Base-by-base conservation (phyloP, 2,888 invertebrate genomes). In the Amitus sp. region DNA sequence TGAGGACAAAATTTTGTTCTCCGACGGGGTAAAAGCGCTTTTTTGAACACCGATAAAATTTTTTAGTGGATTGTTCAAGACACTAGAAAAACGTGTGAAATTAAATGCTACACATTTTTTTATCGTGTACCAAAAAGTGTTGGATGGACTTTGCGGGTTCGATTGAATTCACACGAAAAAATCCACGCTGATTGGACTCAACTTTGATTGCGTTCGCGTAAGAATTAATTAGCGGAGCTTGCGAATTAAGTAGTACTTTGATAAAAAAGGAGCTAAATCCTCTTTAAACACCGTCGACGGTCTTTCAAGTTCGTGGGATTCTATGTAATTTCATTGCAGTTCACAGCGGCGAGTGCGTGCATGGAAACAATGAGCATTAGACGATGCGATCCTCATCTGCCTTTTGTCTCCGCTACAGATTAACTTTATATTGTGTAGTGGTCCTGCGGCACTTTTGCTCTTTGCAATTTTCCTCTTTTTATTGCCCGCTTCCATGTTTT, bases 311-410 rank as follows among this genome's bases (percentile, higher is more conserved):
- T 30, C 65, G 65, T 62, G 65, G 57, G 65, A 65, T 52, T 59
- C 57, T 48, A 39, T 30, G 62, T 57, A 57, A 62, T 55, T 60
- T 66, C 54, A 62, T 60, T 51, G 62, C 59, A 51, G 54, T 59
- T 50, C 58, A 47, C 56, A 59, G 48, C 47, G 46, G 59, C 40
- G 43, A 54, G 57, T 34, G 53, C 48, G 55, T 42, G 62, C 59
- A 65, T 62, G 49, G 58, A 62, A 65, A 66, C 62, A 66, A 66
- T 66, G 65, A 56, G 62, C 62, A 62, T 66, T 66, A 62, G 62
- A 56, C 39, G 55, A 42, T 52, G 54, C 52, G 62, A 62, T 62
- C 53, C 48, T 40, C 59, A 62, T 65, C 61, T 65, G 33, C 51
- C 65, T 60, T 66, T 66, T 62, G 57, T 66, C 53, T 58, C 47